phyloP scores from a whole-genome alignment of 2,888 invertebrate species.

The Himalopsyche japonica region DNA sequence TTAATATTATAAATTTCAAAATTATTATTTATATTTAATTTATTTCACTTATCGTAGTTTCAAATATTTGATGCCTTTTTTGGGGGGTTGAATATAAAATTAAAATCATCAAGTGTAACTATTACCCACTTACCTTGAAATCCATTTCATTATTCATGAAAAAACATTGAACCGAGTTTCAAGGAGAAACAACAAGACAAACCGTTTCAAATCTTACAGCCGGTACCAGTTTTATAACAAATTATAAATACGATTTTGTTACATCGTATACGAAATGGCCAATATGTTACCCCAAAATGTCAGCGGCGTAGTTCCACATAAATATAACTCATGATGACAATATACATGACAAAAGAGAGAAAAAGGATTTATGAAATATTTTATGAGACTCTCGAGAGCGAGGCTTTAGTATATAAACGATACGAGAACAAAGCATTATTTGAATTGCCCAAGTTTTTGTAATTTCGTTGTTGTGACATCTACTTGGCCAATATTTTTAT shows the following conservation, averaged over 20 bases:
- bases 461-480: background rate
- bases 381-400: background rate
- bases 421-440: background rate
- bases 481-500: background rate
- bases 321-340: background rate
- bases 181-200: no score
- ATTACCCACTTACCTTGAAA: no score
- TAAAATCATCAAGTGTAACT: no score
- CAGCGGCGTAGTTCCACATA: background rate
- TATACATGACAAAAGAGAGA: background rate
- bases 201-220: no score
- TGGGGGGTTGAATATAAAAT: no score
- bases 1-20: no score
- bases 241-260: background rate
- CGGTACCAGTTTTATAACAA: no score
- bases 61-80: no score
- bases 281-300: background rate
- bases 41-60: no score
- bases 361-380: background rate
- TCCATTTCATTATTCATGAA: no score
- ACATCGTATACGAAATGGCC: background rate
- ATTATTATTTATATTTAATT: no score
- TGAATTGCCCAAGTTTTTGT: background rate
- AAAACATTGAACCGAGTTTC: no score
- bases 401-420: background rate